Base-by-base conservation (phyloP, 2,797 vertebrate genomes). In the Phoeniculus purpureus region DNA sequence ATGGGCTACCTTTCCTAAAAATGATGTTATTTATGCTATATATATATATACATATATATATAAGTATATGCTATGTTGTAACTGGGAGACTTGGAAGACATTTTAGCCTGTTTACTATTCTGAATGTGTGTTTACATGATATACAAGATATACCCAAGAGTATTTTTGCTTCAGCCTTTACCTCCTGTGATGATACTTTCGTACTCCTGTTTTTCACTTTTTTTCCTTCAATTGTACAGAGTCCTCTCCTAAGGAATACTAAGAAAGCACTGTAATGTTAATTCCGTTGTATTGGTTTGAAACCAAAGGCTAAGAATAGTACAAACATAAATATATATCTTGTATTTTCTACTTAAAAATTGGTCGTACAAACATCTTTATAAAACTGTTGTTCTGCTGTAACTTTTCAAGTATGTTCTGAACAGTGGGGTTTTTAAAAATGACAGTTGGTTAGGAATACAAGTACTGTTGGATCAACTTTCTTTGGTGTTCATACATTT, bases 111-210 rank as follows among this genome's bases (percentile, higher is more conserved):
- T 96, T 96, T 96, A 77, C 58, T 95, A 45, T 71, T 94, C 90
- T 59, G 90, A 96, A 95, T 94, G 96, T 92, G 84, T 96, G 90
- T 97, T 97, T 97, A 97, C 96, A 95, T 94, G 56, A 95, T 97
- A 94, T 97, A 97, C 92, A 97, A 89, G 89, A 86, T 96, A 94
- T 93, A 96, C 89, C 31, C 80, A 92, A 97, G 95, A 97, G 86
- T 97, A 97, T 97, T 97, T 98, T 97, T 97, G 96, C 96, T 96
- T 96, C 96, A 87, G 32, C 50, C 19, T 94, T 96, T 96, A 54
- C 95, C 96, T 96, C 94, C 84, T 97, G 92, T 89, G 66, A 71
- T 32, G 43, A 67, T 73, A 90, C 96, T 97, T 97, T 95, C 94
- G 85, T 92, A 96, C 86, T 96, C 88, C 90, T 3, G 2, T 26